These are phyloP conservation scores for Symphodus melops DNA, from an alignment of 2,113 vertebrate genomes.

Conservation along the genomic window DNA sequence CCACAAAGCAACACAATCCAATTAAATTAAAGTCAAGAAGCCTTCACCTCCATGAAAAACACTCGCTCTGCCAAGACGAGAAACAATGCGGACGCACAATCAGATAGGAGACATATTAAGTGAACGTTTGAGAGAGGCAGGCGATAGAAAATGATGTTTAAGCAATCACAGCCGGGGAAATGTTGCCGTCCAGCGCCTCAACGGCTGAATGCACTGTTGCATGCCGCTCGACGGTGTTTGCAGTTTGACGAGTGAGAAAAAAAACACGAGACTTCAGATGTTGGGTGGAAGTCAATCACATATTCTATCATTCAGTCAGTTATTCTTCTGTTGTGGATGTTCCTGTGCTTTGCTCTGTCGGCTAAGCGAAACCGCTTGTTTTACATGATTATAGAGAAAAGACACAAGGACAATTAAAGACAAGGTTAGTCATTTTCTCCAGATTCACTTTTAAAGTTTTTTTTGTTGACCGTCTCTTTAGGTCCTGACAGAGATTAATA, in stretches of 20 bases:
- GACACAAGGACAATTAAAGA: too few relatives aligned
- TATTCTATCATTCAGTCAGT: background rate
- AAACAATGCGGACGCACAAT: constrained; percentile 49
- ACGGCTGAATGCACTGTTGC: constrained; percentile 58
- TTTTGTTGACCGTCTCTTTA: too few relatives aligned
- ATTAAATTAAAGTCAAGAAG: constrained; percentile 53
- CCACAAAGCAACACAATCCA: constrained; percentile 47
- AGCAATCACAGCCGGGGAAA: constrained; percentile 59
- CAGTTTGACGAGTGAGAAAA: constrained; percentile 52
- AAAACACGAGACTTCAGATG: constrained; percentile 16
- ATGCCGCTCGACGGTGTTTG: constrained; percentile 51
- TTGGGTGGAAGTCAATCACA: constrained; percentile 36
- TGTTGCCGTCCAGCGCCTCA: constrained; percentile 45
- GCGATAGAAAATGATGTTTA: constrained; percentile 34
- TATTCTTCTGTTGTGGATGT: background rate
- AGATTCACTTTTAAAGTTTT: too few relatives aligned
- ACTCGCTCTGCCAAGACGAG: constrained; percentile 37
- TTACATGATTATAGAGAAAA: too few relatives aligned
- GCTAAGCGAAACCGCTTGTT: too few relatives aligned
- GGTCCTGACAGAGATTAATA: too few relatives aligned
- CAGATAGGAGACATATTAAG: constrained; percentile 58
- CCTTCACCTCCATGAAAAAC: constrained; percentile 52
- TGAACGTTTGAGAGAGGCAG: constrained; percentile 45
- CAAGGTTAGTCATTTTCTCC: too few relatives aligned
- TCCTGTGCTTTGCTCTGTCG: too few relatives aligned